Base-by-base conservation (phyloP, 2,113 vertebrate species). In the Erinaceus europaeus region DNA sequence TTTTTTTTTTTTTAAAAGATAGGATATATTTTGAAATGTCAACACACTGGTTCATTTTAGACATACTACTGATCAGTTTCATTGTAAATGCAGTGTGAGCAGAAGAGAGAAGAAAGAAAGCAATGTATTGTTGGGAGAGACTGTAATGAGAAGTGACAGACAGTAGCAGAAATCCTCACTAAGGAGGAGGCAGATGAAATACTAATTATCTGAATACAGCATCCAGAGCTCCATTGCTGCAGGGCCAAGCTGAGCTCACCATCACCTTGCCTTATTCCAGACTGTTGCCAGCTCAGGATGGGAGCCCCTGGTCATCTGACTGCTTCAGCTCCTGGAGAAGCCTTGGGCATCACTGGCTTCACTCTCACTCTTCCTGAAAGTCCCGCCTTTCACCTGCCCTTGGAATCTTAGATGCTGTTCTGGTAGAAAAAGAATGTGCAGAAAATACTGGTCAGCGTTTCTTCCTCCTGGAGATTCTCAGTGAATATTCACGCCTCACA, bases 21-120 rank as follows among this genome's bases (percentile, higher is more conserved):
- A 86, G 80, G 65, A 12, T 7, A n/a, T 68, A 62, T 62, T 85
- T 76, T 71, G 25, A 85, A 91, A 82, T 86, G 71, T 71, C 61
- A 62, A 42, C 57, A 48, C 55, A 11, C 11, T 42, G 67, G 59
- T 61, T 74, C 67, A 40, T 88, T 67, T 62, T 48, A 76, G 83
- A 79, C 73, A 89, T 67, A 77, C 72, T 84, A 52, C 53, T 92
- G 65, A n/a, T 15, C 67, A 20, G 21, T 85, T 71, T 85, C 65
- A 65, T 71, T 73, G 42, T 18, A 80, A 59, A 77, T 27, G 8
- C 55, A 67, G 11, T 14, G 38, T 46, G 65, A 29, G 32, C 48
- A 75, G 46, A 86, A 12, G 12, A 18, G 20, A 50, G 40, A 81
- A 46, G 81, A 59, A 61, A 44, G 34, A 78, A 89, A 92, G 57